Conservation (phyloP, 2,113 vertebrate genomes). For the Tupaia tana region DNA sequence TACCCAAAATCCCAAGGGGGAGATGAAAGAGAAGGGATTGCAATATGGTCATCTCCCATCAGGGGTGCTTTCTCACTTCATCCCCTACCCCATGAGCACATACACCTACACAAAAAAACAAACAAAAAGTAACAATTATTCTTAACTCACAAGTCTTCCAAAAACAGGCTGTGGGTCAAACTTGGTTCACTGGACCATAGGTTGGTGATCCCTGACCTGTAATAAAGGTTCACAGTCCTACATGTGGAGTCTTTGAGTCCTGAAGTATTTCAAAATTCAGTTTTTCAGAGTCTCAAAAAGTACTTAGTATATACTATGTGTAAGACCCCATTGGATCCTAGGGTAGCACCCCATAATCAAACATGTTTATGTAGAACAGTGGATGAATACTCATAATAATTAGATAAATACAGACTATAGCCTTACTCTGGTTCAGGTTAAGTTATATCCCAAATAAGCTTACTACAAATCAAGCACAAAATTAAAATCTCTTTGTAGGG, state of each 20-base stretch:
- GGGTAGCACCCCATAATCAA: background rate
- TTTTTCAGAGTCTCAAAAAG: constrained; percentile 31
- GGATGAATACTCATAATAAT: background rate
- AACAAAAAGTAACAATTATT: too few species aligned
- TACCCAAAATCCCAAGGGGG: too few species aligned
- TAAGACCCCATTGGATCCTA: background rate
- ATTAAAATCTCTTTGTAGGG: too few species aligned
- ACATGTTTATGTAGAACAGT: background rate
- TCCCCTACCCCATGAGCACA: too few species aligned
- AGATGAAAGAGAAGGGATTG: too few species aligned
- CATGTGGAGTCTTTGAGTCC: constrained; percentile 23
- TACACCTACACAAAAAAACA: too few species aligned
- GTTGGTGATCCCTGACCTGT: background rate
- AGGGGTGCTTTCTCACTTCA: too few species aligned
- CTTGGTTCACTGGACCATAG: background rate
- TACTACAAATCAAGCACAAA: background rate
- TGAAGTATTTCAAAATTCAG: constrained; percentile 41
- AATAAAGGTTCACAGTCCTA: background rate
- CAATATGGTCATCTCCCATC: too few species aligned
- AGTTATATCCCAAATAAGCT: background rate
- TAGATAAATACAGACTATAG: background rate
- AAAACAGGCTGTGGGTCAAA: background rate
- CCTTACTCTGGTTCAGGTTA: background rate
- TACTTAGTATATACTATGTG: background rate
- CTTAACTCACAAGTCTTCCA: background rate